Percentiles rank a stretch among this genome's conserved stretches.
Conservation (phyloP, 2,888 invertebrate genomes). For the Mesoligia furuncula region DNA sequence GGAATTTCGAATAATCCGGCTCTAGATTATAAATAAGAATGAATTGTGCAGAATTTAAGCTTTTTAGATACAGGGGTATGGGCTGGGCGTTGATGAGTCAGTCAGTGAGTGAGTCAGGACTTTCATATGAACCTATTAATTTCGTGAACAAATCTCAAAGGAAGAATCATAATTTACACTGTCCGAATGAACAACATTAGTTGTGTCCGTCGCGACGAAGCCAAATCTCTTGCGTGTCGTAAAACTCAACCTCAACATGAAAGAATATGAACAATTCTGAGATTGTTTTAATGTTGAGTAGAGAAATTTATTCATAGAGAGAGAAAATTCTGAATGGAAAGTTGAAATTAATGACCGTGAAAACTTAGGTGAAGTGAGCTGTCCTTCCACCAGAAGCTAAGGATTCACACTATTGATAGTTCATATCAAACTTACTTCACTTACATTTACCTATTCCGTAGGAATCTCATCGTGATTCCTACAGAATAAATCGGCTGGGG, state of each 20-base stretch:
- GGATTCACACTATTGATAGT: background rate
- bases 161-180: background rate
- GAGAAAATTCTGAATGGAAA: background rate
- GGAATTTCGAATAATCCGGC: background rate
- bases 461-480: too few species aligned
- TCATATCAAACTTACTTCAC: background rate
- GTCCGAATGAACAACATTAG: background rate
- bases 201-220: background rate
- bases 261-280: too few species aligned
- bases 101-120: background rate
- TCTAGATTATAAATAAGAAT: background rate
- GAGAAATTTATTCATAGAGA: too few species aligned
- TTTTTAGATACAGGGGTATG: background rate
- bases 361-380: background rate
- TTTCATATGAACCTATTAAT: background rate
- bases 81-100: background rate
- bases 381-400: background rate
- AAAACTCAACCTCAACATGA: too few species aligned
- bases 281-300: too few species aligned
- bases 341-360: background rate
- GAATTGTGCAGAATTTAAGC: background rate
- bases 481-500: background rate
- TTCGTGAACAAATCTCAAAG: background rate
- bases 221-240: background rate
- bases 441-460: too few species aligned